Percentiles rank a stretch among this genome's conserved stretches.
Evolutionary conservation across 2,797 vertebrate genomes (phyloP).

Genomic region (Channa striata): DNA sequence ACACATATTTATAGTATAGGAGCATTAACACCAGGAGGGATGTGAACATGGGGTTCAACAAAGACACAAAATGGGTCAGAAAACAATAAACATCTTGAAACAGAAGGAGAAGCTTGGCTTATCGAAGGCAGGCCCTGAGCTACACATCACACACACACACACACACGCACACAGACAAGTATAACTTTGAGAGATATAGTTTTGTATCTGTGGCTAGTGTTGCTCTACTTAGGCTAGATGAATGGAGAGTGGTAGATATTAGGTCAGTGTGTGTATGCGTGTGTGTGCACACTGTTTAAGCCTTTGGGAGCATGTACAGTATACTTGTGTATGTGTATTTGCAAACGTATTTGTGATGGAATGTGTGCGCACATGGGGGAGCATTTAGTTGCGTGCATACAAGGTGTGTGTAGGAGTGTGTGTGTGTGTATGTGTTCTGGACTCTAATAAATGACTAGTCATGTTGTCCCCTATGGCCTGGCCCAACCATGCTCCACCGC

Average conservation of each 20-base stretch:
- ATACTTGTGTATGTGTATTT: constrained; percentile 56
- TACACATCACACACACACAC: constrained; percentile 45
- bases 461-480: constrained; percentile 79
- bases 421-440: constrained; percentile 53
- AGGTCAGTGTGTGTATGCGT: constrained; percentile 67
- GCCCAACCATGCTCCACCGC: constrained; percentile 75
- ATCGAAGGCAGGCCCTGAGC: constrained; percentile 65
- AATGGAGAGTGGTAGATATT: constrained; percentile 72
- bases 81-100: constrained; percentile 79
- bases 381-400: constrained; percentile 42
- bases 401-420: constrained; percentile 20
- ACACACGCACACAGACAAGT: constrained; percentile 12
- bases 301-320: constrained; percentile 51
- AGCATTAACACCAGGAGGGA: constrained; percentile 74
- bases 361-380: constrained; percentile 11
- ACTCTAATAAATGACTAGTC: constrained; percentile 82
- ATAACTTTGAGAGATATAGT: constrained; percentile 73
- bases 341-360: constrained; percentile 61
- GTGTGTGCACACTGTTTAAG: constrained; percentile 49
- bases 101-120: constrained; percentile 50
- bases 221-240: constrained; percentile 83
- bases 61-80: constrained; percentile 83
- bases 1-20: constrained; percentile 36
- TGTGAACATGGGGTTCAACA: constrained; percentile 64
- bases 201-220: constrained; percentile 69